Evolutionary conservation across 2,113 vertebrate species (phyloP), one percentile per base, ranked within the genome.

Genomic region (Megatriorchis doriae): DNA sequence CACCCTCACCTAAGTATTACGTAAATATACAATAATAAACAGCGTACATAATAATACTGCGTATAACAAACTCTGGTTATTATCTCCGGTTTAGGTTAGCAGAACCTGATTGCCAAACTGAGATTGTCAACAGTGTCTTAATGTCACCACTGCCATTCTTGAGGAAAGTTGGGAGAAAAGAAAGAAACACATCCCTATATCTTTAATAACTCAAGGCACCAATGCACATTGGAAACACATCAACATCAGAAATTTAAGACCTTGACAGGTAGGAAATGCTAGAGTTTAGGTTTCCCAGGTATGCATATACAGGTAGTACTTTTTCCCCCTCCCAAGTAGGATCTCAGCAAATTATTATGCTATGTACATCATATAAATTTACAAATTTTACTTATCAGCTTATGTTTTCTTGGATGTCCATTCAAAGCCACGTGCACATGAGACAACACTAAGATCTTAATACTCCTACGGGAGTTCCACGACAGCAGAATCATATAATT

Each of bases 281-380:
- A 38, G 13, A 61, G 3, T 38, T 75, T 18, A 26, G 6, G 4
- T 78, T 90, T 72, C 42, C 11, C 23, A 58, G 32, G 3, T 50
- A 10, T 29, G 47, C 5, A 43, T 9, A 17, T 23, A 67, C 0
- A 87, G 12, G n/a, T 14, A 63, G 11, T 3, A 65, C 17, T 42
- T 9, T 8, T 20, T 7, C 3, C 29, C 16, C 15, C 10, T 63
- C 16, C 32, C 29, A 72, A 79, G 11, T 3, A 45, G 14, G 10
- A 58, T 71, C 48, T 71, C 71, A 42, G 29, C 36, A 42, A 88
- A 15, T 58, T 65, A 66, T 27, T 31, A 26, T 43, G 16, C 19
- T 45, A 11, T 0, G 1, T 53, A 8, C 7, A 66, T 15, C 31
- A 36, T 2, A 2, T 6, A 32, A 7, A 6, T 40, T 80, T 62